Base-by-base conservation (phyloP, 2,888 invertebrate genomes). In the Eilema griseolum region DNA sequence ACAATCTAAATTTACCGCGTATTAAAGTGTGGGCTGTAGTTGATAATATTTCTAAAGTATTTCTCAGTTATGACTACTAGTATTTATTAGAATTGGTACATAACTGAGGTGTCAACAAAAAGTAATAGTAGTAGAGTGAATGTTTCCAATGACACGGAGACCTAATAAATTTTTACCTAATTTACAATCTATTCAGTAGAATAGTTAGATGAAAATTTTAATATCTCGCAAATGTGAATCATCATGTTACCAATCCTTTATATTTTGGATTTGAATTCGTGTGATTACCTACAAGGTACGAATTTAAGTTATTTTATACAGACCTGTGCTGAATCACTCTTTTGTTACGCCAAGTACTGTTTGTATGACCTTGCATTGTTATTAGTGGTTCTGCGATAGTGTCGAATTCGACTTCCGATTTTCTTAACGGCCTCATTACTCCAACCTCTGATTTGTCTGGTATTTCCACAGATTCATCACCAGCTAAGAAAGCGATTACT, bases 301-400 rank as follows among this genome's bases (percentile, higher is more conserved):
- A 37, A 24, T 59, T n/a, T 33, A 66, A 59, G 26, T 12, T 41
- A 28, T 37, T 67, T 68, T 61, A 79, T 85, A 90, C 90, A 84
- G 90, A 96, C 96, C 96, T 96, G 95, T 96, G 96, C 64, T 95
- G 94, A 23, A 96, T 86, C 37, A 93, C 95, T 80, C 96, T 91
- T 83, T 95, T 95, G 88, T 96, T 96, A 73, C 96, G 92, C 96
- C 96, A 96, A 61, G 91, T 92, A 79, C 90, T 52, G 33, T 23
- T 63, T 52, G 62, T 24, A 46, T n/a, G 33, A 16, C 57, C 91
- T 66, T 95, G 91, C 89, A 93, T 92, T 28, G 90, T 90, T 56
- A 88, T 88, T 71, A 95, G 88, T 3, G 96, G 96, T 77, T 95
- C 96, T n/a, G 95, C 95, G 83, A 95, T 96, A 82, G 95, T 94